Percentiles rank a stretch among this genome's conserved stretches.
These are phyloP conservation scores for Porites rus DNA, from an alignment of 92 coral and sea anemone species.

Conservation along the genomic window DNA sequence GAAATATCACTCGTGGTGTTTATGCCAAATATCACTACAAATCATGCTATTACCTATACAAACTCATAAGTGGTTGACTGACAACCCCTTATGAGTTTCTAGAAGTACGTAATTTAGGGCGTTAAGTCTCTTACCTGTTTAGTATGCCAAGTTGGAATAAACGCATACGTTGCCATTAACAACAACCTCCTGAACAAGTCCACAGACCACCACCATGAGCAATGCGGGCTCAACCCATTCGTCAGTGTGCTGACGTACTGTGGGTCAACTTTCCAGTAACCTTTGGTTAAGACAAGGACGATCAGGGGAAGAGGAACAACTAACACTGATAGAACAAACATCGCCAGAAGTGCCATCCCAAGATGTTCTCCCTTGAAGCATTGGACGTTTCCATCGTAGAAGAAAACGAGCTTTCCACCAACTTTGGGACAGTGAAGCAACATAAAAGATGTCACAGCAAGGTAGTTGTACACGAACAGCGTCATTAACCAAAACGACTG, in stretches of 20 bases:
- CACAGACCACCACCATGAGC: conserved; percentile 98
- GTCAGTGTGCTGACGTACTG: conserved; percentile 93
- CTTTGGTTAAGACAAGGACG: conserved; percentile 72
- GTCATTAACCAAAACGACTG: conserved; percentile 95
- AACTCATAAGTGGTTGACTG: no score
- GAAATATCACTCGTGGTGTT: no score
- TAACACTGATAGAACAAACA: conserved; percentile 55
- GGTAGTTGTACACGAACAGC: conserved; percentile 85
- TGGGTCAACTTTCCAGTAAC: conserved; percentile 90
- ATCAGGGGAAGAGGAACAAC: conserved; percentile 81
- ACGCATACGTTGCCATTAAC: conserved; percentile 77
- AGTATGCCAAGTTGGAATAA: conserved; percentile 83
- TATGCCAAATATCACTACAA: no score
- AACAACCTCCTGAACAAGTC: conserved; percentile 89
- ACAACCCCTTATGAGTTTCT: no score
- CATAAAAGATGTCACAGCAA: conserved; percentile 81
- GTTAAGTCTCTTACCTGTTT: conserved; percentile 76
- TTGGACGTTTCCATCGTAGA: conserved; percentile 82
- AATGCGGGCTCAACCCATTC: conserved; percentile 75
- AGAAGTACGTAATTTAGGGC: neutral
- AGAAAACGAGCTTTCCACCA: conserved; percentile 78
- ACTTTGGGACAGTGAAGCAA: conserved; percentile 84
- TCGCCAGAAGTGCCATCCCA: conserved; percentile 70
- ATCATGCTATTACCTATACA: no score
- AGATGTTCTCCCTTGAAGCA: conserved; percentile 85